phyloP scores from a whole-genome alignment of 2,888 invertebrate genomes.

The Apomyelois bistriatella region DNA sequence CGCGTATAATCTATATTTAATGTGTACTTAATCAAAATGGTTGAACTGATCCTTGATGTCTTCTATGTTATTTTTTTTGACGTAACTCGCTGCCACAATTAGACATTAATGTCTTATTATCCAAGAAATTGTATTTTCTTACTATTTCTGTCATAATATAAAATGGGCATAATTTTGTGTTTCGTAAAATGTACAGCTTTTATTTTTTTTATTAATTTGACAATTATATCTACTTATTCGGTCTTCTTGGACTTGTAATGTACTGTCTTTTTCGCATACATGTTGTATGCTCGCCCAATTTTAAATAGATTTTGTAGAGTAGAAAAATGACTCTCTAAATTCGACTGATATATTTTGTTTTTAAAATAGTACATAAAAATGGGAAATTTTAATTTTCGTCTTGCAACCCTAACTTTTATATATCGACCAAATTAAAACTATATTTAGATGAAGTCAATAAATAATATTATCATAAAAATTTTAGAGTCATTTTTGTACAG shows the following conservation, averaged over 20 bases:
- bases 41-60: conserved; percentile 45
- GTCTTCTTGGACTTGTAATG: not conserved
- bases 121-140: conserved; percentile 20
- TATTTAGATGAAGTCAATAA: not conserved
- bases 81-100: conserved; percentile 46
- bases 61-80: conserved; percentile 41
- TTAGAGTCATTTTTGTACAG: conserved; percentile 1
- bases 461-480: not conserved
- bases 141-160: conserved; percentile 17
- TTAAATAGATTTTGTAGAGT: conserved; percentile 12
- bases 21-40: conserved; percentile 30
- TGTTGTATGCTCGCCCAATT: conserved; percentile 17
- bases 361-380: not conserved
- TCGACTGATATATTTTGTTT: not conserved
- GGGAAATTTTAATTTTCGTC: not conserved
- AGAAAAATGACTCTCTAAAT: conserved; percentile 13
- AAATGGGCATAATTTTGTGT: conserved; percentile 2
- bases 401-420: not conserved
- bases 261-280: conserved; percentile 5
- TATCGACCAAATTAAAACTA: not conserved
- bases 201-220: not conserved
- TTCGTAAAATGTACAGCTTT: conserved; percentile 2
- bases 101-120: conserved; percentile 9
- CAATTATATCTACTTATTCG: not conserved
- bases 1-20: conserved; percentile 21